phyloP scores from a whole-genome alignment of 2,113 vertebrate genomes.

The Neolamprologus sp. region DNA sequence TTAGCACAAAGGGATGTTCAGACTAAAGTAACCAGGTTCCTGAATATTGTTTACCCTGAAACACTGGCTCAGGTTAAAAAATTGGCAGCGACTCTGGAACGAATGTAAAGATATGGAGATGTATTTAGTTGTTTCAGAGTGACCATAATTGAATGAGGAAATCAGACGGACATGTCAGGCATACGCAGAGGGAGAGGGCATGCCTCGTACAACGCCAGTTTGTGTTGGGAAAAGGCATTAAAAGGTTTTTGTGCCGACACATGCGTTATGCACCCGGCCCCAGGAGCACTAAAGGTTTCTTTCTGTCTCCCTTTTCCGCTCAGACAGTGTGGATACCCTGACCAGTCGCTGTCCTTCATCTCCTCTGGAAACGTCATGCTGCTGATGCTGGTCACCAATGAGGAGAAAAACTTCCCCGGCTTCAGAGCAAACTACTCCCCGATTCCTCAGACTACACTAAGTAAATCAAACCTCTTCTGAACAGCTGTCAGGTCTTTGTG shows the following conservation, averaged over 20 bases:
- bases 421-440: not conserved
- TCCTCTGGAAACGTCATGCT: not conserved
- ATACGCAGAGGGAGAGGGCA: not conserved
- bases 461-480: not conserved
- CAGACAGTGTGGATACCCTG: not conserved
- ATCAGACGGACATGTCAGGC: not conserved
- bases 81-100: accelerated
- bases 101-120: not conserved
- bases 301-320: not conserved
- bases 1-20: accelerated
- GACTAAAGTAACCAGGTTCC: accelerated
- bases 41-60: not conserved
- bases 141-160: not conserved
- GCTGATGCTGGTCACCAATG: not conserved
- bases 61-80: not conserved
- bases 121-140: not conserved
- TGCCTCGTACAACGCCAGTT: not conserved
- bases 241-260: accelerated
- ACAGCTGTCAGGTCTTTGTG: not conserved
- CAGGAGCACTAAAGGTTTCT: not conserved
- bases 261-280: not conserved
- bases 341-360: not conserved
- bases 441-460: not conserved
- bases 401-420: not conserved
- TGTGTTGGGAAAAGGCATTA: not conserved